Evolutionary conservation across 2,888 invertebrate species (phyloP), one percentile per base, ranked within the genome.

Genomic region (Parnassius mnemosyne): DNA sequence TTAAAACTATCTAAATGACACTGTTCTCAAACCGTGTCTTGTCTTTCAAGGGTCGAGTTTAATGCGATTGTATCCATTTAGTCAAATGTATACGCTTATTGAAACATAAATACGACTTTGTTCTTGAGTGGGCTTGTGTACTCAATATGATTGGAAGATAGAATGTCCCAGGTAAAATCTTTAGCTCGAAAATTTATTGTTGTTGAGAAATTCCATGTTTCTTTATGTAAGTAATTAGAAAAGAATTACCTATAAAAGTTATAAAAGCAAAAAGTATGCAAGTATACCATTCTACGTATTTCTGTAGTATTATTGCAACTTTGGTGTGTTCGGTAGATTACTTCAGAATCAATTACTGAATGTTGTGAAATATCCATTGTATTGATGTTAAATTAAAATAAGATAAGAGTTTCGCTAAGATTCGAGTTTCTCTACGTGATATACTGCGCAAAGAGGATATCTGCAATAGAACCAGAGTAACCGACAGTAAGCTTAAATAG

Each of bases 341-440:
- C 58, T 56, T 41, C 41, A 56, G 12, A 46, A 25, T 55, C 51
- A 55, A 60, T 60, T 42, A 34, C 11, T 53, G 9, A 44, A 53
- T 42, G 42, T 53, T 56, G 13, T 41, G 2, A 13, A 20, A 42
- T 20, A 57, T 46, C 34, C 16, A 13, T 49, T 49, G 34, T 50
- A 47, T 54, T 34, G 13, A 58, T 42, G 58, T 63, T 63, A 55
- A 63, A 59, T 43, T 56, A 56, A 59, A 59, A 58, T n/a, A n/a
- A n/a, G n/a, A n/a, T n/a, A n/a, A n/a, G n/a, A n/a, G n/a, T n/a
- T n/a, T 57, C 50, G 53, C 59, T 59, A 55, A 47, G 51, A 46
- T 63, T 7, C 7, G 34, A 34, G 34, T 34, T 34, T 34, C 20
- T 20, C 20, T 20, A 2, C 20, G 2, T 20, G 20, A 20, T 20